Conservation (phyloP, 2,888 invertebrate genomes). For the Oscheius onirici region DNA sequence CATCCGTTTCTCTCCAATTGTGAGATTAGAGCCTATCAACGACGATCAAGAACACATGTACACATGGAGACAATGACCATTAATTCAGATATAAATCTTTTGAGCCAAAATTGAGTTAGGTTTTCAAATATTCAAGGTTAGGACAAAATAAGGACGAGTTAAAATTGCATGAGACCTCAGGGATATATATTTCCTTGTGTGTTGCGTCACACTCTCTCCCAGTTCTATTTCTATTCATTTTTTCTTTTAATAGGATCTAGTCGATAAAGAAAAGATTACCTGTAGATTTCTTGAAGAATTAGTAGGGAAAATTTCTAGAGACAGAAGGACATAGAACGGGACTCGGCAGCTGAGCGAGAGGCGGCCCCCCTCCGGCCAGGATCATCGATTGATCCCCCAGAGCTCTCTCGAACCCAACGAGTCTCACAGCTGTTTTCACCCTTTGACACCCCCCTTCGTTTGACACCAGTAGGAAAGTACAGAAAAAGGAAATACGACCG, state of each 20-base stretch:
- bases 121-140: too few species aligned
- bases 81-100: too few species aligned
- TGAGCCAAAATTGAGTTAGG: too few species aligned
- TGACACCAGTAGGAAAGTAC: background rate
- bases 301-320: too few species aligned
- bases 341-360: constrained; percentile 21
- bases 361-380: constrained; percentile 6
- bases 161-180: constrained; percentile 23
- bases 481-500: background rate
- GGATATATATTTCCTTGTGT: constrained; percentile 20
- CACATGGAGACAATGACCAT: too few species aligned
- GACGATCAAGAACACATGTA: too few species aligned
- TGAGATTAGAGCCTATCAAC: too few species aligned
- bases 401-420: background rate
- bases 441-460: background rate
- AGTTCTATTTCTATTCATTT: too few species aligned
- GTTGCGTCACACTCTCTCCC: background rate
- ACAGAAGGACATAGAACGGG: background rate
- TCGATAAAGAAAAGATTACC: too few species aligned
- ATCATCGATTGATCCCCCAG: constrained; percentile 25
- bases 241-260: too few species aligned
- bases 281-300: too few species aligned
- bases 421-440: constrained; percentile 17
- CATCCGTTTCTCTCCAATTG: background rate
- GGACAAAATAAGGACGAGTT: background rate